These are phyloP conservation scores for Apocrypta bakeri DNA, from an alignment of 1,140 invertebrate genomes.

Conservation along the genomic window DNA sequence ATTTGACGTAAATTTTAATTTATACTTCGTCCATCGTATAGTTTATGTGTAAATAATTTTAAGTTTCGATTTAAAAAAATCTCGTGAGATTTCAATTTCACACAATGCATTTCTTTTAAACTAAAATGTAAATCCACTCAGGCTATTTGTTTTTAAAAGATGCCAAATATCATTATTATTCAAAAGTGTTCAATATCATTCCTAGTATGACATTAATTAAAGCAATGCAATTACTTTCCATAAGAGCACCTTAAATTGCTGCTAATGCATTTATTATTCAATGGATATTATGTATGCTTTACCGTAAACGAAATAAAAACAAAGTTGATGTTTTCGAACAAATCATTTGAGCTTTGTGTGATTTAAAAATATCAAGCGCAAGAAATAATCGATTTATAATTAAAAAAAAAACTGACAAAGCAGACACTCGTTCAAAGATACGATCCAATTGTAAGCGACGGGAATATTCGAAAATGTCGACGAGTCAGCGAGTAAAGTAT, in stretches of 20 bases:
- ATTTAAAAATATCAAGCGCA: conserved; percentile 10
- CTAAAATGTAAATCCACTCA: not conserved
- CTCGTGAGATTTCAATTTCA: not conserved
- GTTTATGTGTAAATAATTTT: not conserved
- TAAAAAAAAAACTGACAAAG: not conserved
- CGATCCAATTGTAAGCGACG: conserved; percentile 11
- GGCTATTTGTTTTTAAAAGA: not conserved
- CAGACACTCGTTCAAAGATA: not conserved
- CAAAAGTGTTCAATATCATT: conserved; percentile 17
- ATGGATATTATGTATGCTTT: not conserved
- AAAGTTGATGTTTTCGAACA: not conserved
- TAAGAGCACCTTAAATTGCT: not conserved
- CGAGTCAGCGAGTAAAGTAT: conserved; percentile 67
- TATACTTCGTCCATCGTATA: not conserved
- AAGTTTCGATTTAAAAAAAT: not conserved
- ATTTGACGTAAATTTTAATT: not conserved
- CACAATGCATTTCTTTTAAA: not conserved
- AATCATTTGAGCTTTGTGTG: not conserved
- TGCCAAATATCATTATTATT: conserved; percentile 18
- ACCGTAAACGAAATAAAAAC: not conserved
- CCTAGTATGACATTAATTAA: not conserved
- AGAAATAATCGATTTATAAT: not conserved
- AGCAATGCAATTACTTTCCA: conserved; percentile 23
- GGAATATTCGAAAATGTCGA: conserved; percentile 43
- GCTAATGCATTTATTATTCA: not conserved